Percentiles rank a stretch among this genome's conserved stretches.
phyloP scores from a whole-genome alignment of 2,113 vertebrate species.

The Charadrius vociferus region DNA sequence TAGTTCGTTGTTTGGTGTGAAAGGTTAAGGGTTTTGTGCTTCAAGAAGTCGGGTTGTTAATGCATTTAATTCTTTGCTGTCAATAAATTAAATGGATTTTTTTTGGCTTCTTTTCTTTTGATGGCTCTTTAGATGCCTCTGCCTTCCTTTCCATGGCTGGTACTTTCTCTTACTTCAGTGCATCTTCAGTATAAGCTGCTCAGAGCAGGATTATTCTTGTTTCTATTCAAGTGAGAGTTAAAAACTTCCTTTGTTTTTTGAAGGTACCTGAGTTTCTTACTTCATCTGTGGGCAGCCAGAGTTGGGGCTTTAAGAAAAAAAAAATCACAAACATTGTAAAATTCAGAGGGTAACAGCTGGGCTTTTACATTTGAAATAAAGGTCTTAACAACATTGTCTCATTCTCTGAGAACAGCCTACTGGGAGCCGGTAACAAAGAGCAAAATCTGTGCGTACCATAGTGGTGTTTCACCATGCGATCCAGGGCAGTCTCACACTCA shows the following conservation, averaged over 20 bases:
- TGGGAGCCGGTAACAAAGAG: background rate
- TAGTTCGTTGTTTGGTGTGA: background rate
- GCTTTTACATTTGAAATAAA: background rate
- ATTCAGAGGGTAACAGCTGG: background rate
- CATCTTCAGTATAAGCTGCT: background rate
- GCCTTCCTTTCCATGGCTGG: background rate
- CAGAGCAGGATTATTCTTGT: background rate
- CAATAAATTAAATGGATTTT: background rate
- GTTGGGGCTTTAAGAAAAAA: background rate
- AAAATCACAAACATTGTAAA: background rate
- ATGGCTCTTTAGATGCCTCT: background rate
- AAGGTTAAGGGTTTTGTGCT: background rate
- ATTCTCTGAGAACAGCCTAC: background rate
- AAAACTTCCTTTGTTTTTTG: background rate
- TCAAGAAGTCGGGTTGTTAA: background rate
- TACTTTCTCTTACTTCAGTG: background rate
- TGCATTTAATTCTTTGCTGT: fast-evolving
- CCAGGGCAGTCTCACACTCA: background rate
- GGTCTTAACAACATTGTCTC: background rate
- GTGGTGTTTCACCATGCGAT: background rate
- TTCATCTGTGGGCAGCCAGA: background rate
- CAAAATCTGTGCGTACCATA: background rate
- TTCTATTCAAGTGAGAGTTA: background rate
- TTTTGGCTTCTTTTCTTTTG: background rate
- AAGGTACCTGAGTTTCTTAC: background rate